Base-by-base conservation (phyloP, 2,888 invertebrate genomes). In the Apamea anceps region DNA sequence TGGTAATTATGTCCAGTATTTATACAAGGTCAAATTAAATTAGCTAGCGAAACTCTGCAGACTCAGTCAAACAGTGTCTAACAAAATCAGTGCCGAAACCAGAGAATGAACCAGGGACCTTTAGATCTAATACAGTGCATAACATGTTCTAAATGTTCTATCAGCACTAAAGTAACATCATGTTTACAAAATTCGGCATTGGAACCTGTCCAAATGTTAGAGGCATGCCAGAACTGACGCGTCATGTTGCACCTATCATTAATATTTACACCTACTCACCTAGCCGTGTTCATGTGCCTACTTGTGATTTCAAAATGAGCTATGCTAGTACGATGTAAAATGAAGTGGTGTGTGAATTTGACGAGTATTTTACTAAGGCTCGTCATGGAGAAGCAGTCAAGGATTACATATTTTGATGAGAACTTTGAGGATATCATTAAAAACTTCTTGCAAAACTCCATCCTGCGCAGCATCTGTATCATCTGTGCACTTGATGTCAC, bases 1-100 rank as follows among this genome's bases (percentile, higher is more conserved):
- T 90, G 98, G 97, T 97, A 93, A 97, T 96, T 87, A 86, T 79
- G 51, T 62, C 54, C 72, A 54, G 21, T 60, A 25, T 25, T 25
- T 57, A 54, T 21, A 21, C 54, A 21, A 3, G 1, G 18, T 54
- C 2, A 21, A 54, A 21, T 54, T 21, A 21, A 21, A 54, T 54
- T 54, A 21, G 21, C 21, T 54, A 21, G 21, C 21, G 21, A 21
- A 54, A 21, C 51, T 51, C 1, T 2, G 7, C 51, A 51, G 51
- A 51, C 2, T n/a, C n/a, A n/a, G n/a, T n/a, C n/a, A n/a, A n/a
- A n/a, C n/a, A n/a, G 37, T 37, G 37, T 37, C 37, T 37, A 37
- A 37, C 5, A 37, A 37, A 37, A 37, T 37, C 1, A 1, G 37
- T 37, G 37, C 5, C 37, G 37, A 37, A 37, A 37, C 37, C 37